These are phyloP conservation scores for Cololabis saira DNA, from an alignment of 2,113 vertebrate genomes.

Conservation along the genomic window DNA sequence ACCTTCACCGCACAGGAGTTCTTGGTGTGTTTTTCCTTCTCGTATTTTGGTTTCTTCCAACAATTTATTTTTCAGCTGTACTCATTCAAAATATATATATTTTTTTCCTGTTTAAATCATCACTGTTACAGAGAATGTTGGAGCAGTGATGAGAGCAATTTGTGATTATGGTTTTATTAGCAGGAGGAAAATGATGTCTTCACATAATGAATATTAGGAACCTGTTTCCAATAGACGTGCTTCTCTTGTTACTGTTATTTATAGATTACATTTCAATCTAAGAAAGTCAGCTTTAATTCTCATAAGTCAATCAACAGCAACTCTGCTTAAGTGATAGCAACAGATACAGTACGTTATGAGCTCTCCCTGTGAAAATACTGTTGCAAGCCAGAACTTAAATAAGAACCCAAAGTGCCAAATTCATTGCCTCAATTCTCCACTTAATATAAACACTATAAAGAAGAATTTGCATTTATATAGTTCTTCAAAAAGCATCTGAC, in stretches of 20 bases:
- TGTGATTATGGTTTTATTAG: slow-evolving; percentile 32
- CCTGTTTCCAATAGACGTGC: slow-evolving; percentile 44
- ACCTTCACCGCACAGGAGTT: too few species aligned
- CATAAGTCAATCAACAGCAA: slow-evolving; percentile 51
- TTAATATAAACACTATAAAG: slow-evolving; percentile 83
- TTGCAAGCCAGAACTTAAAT: slow-evolving; percentile 69
- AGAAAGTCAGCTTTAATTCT: slow-evolving; percentile 43
- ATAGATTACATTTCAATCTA: slow-evolving; percentile 43
- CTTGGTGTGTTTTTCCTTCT: too few species aligned
- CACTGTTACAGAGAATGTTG: background rate
- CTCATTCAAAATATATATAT: too few species aligned
- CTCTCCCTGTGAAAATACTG: slow-evolving; percentile 50
- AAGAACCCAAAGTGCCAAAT: slow-evolving; percentile 55
- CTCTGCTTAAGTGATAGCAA: slow-evolving; percentile 41
- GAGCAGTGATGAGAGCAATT: slow-evolving; percentile 34
- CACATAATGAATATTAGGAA: slow-evolving; percentile 36
- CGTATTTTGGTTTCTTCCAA: too few species aligned
- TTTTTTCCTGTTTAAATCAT: background rate
- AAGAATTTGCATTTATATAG: slow-evolving; percentile 86
- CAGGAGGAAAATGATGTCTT: slow-evolving; percentile 37
- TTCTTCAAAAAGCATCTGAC: slow-evolving; percentile 67
- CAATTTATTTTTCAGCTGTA: too few species aligned
- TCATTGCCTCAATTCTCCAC: slow-evolving; percentile 51
- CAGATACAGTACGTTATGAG: slow-evolving; percentile 68
- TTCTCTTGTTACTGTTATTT: slow-evolving; percentile 31